phyloP scores from a whole-genome alignment of 1,140 invertebrate genomes.

The Sarcophaga peregrina region DNA sequence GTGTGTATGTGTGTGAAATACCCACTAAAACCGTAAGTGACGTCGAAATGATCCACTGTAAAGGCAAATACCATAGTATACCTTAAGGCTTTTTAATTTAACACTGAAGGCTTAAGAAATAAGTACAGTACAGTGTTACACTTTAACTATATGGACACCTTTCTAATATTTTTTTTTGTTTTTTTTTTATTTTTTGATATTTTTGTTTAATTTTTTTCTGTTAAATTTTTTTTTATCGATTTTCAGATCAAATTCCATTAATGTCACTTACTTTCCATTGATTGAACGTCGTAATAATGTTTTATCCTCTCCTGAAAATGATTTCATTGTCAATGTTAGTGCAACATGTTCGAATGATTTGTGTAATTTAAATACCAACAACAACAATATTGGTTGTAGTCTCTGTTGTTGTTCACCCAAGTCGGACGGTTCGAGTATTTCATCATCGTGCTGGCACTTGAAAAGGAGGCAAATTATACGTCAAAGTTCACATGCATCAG shows the following conservation, averaged over 20 bases:
- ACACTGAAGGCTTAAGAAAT: not conserved
- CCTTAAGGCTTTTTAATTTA: constrained; percentile 47
- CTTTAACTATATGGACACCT: constrained; percentile 17
- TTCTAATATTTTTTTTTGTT: not conserved
- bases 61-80: constrained; percentile 46
- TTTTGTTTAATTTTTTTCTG: not conserved
- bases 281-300: constrained; percentile 37
- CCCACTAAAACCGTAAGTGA: too few species aligned
- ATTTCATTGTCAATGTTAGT: not conserved
- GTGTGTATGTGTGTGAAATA: not conserved
- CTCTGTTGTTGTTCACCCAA: constrained; percentile 43
- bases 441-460: constrained; percentile 44
- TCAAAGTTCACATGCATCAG: constrained; percentile 46
- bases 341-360: not conserved
- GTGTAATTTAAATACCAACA: constrained; percentile 9
- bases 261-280: constrained; percentile 40
- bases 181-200: constrained; percentile 28
- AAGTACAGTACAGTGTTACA: not conserved
- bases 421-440: not conserved
- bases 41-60: too few species aligned
- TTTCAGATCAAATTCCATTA: constrained; percentile 44
- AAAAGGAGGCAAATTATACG: constrained; percentile 45
- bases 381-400: not conserved
- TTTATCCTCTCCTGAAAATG: constrained; percentile 13
- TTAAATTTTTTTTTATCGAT: constrained; percentile 15